phyloP scores from a whole-genome alignment of 2,797 vertebrate species.

The Crenuchus spilurus region DNA sequence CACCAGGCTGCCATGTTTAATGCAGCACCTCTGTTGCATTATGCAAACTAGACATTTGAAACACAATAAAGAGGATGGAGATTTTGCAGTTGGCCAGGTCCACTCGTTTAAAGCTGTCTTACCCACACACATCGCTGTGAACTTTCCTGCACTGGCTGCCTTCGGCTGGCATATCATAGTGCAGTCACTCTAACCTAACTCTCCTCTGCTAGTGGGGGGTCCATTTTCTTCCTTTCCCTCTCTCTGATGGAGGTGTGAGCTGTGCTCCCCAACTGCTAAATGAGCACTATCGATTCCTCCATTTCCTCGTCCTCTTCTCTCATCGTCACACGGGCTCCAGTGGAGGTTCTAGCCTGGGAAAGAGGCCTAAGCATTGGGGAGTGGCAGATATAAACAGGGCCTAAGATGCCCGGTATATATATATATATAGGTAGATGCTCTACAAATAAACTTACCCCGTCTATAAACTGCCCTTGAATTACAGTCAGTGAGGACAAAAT shows the following conservation, averaged over 20 bases:
- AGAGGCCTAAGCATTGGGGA: background rate
- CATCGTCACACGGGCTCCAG: background rate
- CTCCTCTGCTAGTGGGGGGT: conserved; percentile 16
- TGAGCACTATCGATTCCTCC: conserved; percentile 49
- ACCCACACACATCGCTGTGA: background rate
- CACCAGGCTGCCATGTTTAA: conserved; percentile 25
- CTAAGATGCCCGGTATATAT: too few species aligned
- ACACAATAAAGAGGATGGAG: conserved; percentile 23
- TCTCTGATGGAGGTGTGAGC: conserved; percentile 39
- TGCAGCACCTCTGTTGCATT: conserved; percentile 48
- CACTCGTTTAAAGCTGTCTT: background rate
- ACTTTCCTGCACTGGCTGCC: conserved; percentile 11
- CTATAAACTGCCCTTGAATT: too few species aligned
- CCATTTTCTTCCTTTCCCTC: conserved; percentile 23
- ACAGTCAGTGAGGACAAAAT: too few species aligned
- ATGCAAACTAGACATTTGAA: conserved; percentile 52
- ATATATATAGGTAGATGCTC: too few species aligned
- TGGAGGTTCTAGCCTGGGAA: background rate
- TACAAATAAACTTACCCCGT: too few species aligned
- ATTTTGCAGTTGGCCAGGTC: conserved; percentile 1
- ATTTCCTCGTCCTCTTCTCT: conserved; percentile 21
- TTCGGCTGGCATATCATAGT: background rate
- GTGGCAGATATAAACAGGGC: background rate
- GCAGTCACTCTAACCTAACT: conserved; percentile 15
- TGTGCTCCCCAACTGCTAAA: conserved; percentile 36